Evolutionary conservation across 2,113 vertebrate species (phyloP), one percentile per base, ranked within the genome.

Genomic region (Heterocephalus glaber): DNA sequence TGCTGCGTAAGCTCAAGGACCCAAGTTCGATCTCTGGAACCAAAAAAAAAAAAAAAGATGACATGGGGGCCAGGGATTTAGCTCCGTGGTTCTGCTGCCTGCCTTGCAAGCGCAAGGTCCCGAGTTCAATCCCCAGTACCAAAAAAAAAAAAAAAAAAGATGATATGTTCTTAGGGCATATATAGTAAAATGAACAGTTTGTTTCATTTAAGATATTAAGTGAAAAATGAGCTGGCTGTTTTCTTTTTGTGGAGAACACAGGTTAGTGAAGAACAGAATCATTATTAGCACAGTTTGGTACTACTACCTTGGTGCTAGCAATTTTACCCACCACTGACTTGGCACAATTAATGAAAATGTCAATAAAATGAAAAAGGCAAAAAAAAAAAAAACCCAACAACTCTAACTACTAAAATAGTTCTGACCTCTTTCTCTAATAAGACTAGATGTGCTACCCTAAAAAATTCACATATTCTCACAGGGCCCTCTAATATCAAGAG

Each of bases 371-470:
- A 76, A 81, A 92, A 95, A 60, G 33, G 61, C 20, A 76, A n/a
- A n/a, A 81, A 54, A 58, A 68, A 56, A 76, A 81, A 68, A 17
- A 52, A 77, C 26, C 6, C 26, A 17, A 19, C 58, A 56, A 86
- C 19, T 77, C 63, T 38, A 80, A 70, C 70, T 91, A 93, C 10
- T 82, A 82, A 86, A 86, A 89, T 13, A 86, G 30, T 66, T 95
- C 88, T 90, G 61, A 92, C 8, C 54, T 96, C 66, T 65, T 26
- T 9, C 85, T 81, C 79, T 65, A 56, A 30, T 41, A 12, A 61
- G 35, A 38, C 7, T 11, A 80, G 16, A 72, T 44, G 77, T 68
- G 49, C n/a, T 82, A 28, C 47, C n/a, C 80, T 94, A 94, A 65
- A 44, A 95, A 91, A 81, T 38, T 30, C 58, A 68, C 22, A 65